Evolutionary conservation across 2,797 vertebrate species (phyloP).

Genomic region (Australoheros facetus): DNA sequence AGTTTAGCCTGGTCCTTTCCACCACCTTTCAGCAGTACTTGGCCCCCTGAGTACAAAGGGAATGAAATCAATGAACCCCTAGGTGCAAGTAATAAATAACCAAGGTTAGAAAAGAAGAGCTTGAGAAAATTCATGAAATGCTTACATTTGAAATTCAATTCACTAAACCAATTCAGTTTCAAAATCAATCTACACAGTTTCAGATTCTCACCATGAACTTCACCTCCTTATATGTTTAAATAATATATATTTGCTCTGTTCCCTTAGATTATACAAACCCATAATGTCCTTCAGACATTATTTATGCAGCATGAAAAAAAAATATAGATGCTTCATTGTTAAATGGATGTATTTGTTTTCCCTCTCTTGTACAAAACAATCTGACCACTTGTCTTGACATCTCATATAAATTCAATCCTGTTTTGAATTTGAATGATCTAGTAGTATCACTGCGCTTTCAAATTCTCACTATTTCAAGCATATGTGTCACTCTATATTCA

Average conservation of each 20-base stretch:
- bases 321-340: slow-evolving; percentile 1
- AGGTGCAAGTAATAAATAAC: background rate
- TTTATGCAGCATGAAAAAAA: background rate
- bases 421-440: background rate
- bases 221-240: background rate
- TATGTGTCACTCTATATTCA: background rate
- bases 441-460: background rate
- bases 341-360: slow-evolving; percentile 3
- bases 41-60: background rate
- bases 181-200: background rate
- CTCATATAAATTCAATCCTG: background rate
- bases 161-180: background rate
- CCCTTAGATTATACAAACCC: background rate
- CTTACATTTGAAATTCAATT: background rate
- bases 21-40: background rate
- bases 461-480: background rate
- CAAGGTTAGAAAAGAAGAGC: background rate
- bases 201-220: background rate
- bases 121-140: background rate
- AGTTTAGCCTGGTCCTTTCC: background rate
- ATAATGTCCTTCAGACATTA: slow-evolving; percentile 7
- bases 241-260: slow-evolving; percentile 7
- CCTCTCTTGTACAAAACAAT: background rate
- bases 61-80: background rate
- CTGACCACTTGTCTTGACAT: background rate